Base-by-base conservation (phyloP, 2,113 vertebrate genomes). In the Eleginops maclovinus region DNA sequence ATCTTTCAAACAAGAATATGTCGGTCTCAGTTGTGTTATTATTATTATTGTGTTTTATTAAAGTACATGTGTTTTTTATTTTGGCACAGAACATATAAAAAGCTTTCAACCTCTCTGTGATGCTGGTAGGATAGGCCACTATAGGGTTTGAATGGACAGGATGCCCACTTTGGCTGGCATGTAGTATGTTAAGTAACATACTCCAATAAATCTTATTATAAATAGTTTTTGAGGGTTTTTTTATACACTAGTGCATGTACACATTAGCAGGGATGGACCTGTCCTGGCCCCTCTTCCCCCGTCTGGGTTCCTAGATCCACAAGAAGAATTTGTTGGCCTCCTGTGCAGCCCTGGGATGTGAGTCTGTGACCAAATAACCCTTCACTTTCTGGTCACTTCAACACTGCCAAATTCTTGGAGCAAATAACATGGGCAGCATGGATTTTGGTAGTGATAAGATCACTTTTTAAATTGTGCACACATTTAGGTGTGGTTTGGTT, bases 271-370 rank as follows among this genome's bases (percentile, higher is more conserved):
- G 86, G 58, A 81, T 70, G 69, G 64, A 82, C 40, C 4, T 41
- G 79, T 47, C 26, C 69, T 58, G 67, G 40, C 55, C 54, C 74
- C 43, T 64, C 70, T 24, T 13, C 77, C 24, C 78, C 26, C 56
- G 59, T 41, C 19, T 77, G 74, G 75, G 43, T 73, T 12, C 60
- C 64, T 40, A 60, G 40, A 55, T 81, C 74, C 44, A 86, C 62
- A 77, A 74, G 75, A 66, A 86, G 43, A 61, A n/a, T 82, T 26
- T 78, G 68, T 1, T 93, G 92, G 92, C 94, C 92, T 78, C 89
- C 93, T 0, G 49, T 75, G 4, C 84, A 86, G 31, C 28, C 46
- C 51, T 63, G 60, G 73, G 88, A 92, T 80, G 93, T 94, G 88
- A 94, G 93, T 92, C 49, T 43, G 76, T 69, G 53, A 43, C 70